These are phyloP conservation scores for Propithecus coquereli DNA, from an alignment of 2,113 vertebrate genomes.

Conservation along the genomic window DNA sequence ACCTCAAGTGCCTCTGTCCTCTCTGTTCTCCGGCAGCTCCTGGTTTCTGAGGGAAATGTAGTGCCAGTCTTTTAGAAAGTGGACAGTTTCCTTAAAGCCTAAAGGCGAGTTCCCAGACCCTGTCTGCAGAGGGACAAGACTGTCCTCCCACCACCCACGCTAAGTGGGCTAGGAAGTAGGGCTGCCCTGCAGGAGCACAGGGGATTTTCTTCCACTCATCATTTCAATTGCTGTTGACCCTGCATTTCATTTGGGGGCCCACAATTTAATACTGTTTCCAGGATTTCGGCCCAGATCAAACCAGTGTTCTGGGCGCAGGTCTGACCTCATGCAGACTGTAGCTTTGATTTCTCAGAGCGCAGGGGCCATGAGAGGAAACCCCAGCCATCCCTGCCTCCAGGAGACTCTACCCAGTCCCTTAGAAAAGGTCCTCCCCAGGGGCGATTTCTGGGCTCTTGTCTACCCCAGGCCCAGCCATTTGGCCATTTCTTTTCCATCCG, in stretches of 20 bases:
- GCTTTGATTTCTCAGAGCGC: not conserved
- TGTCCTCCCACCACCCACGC: rapidly evolving
- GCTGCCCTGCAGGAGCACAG: rapidly evolving
- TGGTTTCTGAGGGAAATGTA: not conserved
- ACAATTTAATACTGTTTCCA: not conserved
- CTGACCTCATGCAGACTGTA: no score
- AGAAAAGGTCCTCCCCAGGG: not conserved
- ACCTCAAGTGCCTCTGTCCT: not conserved
- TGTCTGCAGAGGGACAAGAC: not conserved
- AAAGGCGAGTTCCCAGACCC: not conserved
- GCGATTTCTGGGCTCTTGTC: not conserved
- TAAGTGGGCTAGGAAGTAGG: not conserved
- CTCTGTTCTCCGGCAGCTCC: not conserved
- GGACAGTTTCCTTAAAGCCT: not conserved
- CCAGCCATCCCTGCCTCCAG: not conserved
- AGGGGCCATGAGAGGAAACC: not conserved
- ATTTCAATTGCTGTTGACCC: no score
- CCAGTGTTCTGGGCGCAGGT: not conserved
- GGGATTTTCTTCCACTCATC: not conserved
- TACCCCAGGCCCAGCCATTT: not conserved
- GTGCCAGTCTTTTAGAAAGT: not conserved
- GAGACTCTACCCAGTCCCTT: not conserved
- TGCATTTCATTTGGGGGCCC: not conserved
- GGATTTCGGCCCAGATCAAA: not conserved
- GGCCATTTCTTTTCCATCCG: not conserved